phyloP scores from a whole-genome alignment of 2,888 invertebrate genomes.

The Tuberolachnus salignus region DNA sequence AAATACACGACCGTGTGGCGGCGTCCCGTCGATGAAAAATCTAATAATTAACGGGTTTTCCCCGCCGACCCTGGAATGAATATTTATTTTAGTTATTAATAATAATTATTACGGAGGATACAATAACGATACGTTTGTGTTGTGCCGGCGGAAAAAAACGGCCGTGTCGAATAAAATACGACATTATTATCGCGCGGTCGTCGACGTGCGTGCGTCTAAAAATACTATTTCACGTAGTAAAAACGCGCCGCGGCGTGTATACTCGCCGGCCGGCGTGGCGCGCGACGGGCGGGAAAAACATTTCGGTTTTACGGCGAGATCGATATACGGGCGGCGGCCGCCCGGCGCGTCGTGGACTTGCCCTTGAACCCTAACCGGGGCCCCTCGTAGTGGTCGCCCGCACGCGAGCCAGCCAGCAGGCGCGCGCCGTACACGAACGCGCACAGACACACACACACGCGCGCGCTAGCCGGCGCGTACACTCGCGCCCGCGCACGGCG shows the following conservation, averaged over 20 bases:
- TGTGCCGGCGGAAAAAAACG: too few relatives aligned
- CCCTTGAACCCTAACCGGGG: constrained; percentile 55
- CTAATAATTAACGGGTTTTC: too few relatives aligned
- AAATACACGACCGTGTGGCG: too few relatives aligned
- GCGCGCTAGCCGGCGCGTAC: background rate
- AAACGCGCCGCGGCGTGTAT: background rate
- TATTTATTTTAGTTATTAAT: too few relatives aligned
- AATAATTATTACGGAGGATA: too few relatives aligned
- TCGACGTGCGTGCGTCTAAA: constrained; percentile 2
- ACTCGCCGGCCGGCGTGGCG: too few relatives aligned
- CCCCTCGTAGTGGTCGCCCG: constrained; percentile 32
- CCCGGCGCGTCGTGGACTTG: constrained; percentile 28
- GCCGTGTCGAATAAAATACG: background rate
- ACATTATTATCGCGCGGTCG: background rate
- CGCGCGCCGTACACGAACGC: background rate
- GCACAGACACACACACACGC: background rate
- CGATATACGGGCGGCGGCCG: constrained; percentile 40
- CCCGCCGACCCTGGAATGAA: too few relatives aligned
- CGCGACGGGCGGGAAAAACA: constrained; percentile 3
- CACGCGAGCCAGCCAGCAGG: too few relatives aligned
- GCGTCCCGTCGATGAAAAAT: too few relatives aligned
- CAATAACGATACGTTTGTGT: too few relatives aligned
- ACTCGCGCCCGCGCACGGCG: constrained; percentile 1
- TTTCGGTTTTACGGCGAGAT: constrained; percentile 32
- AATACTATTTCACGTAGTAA: constrained; percentile 14